These are phyloP conservation scores for Drosophila colorata DNA, from an alignment of 2,888 invertebrate genomes.

Conservation along the genomic window DNA sequence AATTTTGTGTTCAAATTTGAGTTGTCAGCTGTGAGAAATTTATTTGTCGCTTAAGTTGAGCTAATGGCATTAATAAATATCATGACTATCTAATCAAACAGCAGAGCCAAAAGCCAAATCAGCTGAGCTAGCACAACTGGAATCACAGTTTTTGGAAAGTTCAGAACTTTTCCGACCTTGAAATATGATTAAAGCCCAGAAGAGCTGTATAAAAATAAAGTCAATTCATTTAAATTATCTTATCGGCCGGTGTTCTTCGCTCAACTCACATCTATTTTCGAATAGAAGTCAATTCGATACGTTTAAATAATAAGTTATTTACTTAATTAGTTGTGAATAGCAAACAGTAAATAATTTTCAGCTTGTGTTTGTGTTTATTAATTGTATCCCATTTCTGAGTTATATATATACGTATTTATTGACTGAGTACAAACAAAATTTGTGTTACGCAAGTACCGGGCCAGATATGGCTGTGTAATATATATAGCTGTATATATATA, in stretches of 20 bases:
- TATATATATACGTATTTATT: slow-evolving; percentile 26
- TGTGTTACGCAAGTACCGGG: slow-evolving; percentile 47
- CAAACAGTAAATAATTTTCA: slow-evolving; percentile 22
- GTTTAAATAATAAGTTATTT: slow-evolving; percentile 44
- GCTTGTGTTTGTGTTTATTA: slow-evolving; percentile 45
- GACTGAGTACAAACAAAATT: slow-evolving; percentile 48
- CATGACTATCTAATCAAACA: slow-evolving; percentile 69
- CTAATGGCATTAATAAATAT: slow-evolving; percentile 69
- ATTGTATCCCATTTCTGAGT: slow-evolving; percentile 46
- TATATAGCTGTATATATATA: background rate
- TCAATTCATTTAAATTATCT: slow-evolving; percentile 40
- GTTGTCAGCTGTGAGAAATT: slow-evolving; percentile 40
- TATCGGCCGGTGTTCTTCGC: slow-evolving; percentile 13
- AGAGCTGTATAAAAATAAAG: slow-evolving; percentile 23
- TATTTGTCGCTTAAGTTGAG: slow-evolving; percentile 50
- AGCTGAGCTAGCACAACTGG: slow-evolving; percentile 6
- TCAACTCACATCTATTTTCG: slow-evolving; percentile 8
- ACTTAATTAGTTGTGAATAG: slow-evolving; percentile 43
- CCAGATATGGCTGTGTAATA: slow-evolving; percentile 25
- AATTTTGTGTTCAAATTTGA: slow-evolving; percentile 21
- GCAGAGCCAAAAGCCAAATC: slow-evolving; percentile 10
- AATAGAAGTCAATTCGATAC: slow-evolving; percentile 12
- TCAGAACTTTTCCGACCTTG: slow-evolving; percentile 39
- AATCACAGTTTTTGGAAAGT: background rate
- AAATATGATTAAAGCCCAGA: background rate